These are phyloP conservation scores for Dryobates pubescens DNA, from an alignment of 2,797 vertebrate genomes.

Conservation along the genomic window DNA sequence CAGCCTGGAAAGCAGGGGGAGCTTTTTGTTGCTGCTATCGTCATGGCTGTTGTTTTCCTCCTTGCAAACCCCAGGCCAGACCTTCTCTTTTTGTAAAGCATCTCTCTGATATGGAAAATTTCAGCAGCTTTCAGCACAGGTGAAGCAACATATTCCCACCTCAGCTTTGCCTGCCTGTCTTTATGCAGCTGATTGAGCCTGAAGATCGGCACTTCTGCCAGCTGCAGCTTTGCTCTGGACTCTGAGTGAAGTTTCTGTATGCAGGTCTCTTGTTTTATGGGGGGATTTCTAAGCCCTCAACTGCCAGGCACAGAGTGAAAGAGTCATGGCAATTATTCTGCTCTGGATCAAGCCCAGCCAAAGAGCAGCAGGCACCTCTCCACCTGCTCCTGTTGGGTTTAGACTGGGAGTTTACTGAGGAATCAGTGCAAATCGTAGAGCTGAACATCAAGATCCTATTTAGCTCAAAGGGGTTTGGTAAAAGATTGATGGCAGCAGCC, in stretches of 20 bases:
- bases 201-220: constrained; percentile 40
- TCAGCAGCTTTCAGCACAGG: constrained; percentile 58
- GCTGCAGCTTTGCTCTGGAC: constrained; percentile 31
- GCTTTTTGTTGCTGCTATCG: constrained; percentile 25
- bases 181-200: constrained; percentile 1
- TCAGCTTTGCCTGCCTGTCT: background rate
- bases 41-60: constrained; percentile 41
- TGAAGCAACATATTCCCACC: constrained; percentile 63
- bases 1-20: constrained; percentile 16
- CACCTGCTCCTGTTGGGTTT: background rate
- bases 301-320: constrained; percentile 12
- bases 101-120: constrained; percentile 60
- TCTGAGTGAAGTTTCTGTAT: background rate
- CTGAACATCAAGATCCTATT: background rate
- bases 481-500: background rate
- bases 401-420: background rate
- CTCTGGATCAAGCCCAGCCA: background rate
- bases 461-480: background rate
- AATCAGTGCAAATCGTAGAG: background rate
- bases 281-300: constrained; percentile 25
- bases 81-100: constrained; percentile 43
- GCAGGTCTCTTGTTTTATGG: background rate
- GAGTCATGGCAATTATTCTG: constrained; percentile 21
- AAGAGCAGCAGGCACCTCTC: constrained; percentile 37
- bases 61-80: constrained; percentile 48